phyloP scores from a whole-genome alignment of 2,888 invertebrate species.

The Dynastes maya region DNA sequence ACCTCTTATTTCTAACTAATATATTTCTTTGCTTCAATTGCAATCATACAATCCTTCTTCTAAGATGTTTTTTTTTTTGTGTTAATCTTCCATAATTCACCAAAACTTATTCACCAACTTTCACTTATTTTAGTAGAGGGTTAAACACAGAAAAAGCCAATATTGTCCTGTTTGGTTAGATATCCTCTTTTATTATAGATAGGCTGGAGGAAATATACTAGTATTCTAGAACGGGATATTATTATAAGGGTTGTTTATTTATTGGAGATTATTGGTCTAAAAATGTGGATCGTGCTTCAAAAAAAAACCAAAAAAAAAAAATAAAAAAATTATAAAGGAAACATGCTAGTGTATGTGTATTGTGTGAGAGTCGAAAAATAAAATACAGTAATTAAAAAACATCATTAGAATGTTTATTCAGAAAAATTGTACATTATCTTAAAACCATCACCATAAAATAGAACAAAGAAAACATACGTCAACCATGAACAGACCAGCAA shows the following conservation, averaged over 20 bases:
- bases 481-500: constrained; percentile 46
- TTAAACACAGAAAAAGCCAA: constrained; percentile 43
- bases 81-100: not conserved
- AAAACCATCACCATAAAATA: constrained; percentile 66
- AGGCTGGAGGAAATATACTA: not conserved
- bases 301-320: constrained; percentile 40
- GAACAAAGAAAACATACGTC: constrained; percentile 50
- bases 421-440: constrained; percentile 66
- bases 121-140: constrained; percentile 25
- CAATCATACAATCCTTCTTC: too few species aligned
- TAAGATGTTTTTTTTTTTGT: not conserved
- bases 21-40: too few species aligned
- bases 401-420: constrained; percentile 69
- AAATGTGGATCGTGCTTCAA: constrained; percentile 50
- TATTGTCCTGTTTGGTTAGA: constrained; percentile 6
- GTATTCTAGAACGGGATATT: constrained; percentile 10
- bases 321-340: constrained; percentile 47
- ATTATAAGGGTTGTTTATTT: constrained; percentile 2
- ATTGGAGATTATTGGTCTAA: constrained; percentile 32
- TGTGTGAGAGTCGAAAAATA: constrained; percentile 59
- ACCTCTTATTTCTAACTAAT: too few species aligned
- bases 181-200: not conserved
- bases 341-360: constrained; percentile 61
- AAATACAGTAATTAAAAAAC: constrained; percentile 68
- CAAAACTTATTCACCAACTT: not conserved